These are phyloP conservation scores for Archegozetes longisetosus DNA, from an alignment of 1,140 invertebrate species.

Conservation along the genomic window DNA sequence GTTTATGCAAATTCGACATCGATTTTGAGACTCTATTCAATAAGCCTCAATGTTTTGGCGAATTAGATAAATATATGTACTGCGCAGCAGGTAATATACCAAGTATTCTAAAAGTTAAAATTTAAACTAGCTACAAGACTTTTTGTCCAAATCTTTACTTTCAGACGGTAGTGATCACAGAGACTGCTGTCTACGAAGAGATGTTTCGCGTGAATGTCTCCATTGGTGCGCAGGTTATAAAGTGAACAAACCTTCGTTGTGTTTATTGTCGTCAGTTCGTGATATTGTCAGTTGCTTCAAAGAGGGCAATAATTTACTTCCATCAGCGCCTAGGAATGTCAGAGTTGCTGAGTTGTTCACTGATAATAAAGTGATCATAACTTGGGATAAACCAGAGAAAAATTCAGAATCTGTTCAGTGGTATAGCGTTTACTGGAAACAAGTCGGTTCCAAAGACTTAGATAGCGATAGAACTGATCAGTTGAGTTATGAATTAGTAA, in stretches of 20 bases:
- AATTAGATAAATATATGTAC: slow-evolving; percentile 64
- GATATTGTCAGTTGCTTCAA: slow-evolving; percentile 61
- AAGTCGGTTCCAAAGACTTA: slow-evolving; percentile 27
- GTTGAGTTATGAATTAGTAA: slow-evolving; percentile 45
- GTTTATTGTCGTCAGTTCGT: slow-evolving; percentile 50
- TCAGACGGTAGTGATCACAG: slow-evolving; percentile 56
- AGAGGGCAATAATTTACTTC: slow-evolving; percentile 51
- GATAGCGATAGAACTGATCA: slow-evolving; percentile 45
- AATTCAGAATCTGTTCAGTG: slow-evolving; percentile 64
- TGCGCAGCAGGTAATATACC: slow-evolving; percentile 32
- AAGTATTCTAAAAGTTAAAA: slow-evolving; percentile 44
- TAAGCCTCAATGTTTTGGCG: slow-evolving; percentile 51
- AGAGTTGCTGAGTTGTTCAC: slow-evolving; percentile 41
- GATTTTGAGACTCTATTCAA: slow-evolving; percentile 62
- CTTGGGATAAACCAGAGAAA: slow-evolving; percentile 58
- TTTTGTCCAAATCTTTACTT: slow-evolving; percentile 14
- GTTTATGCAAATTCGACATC: slow-evolving; percentile 53
- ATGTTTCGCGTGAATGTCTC: slow-evolving; percentile 52
- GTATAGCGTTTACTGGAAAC: slow-evolving; percentile 37
- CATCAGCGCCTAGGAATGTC: slow-evolving; percentile 56
- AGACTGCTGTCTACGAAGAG: slow-evolving; percentile 52
- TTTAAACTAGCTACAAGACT: slow-evolving; percentile 7
- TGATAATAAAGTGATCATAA: slow-evolving; percentile 32
- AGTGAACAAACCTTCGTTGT: slow-evolving; percentile 42
- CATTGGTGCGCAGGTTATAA: slow-evolving; percentile 59